Percentiles rank a stretch among this genome's conserved stretches.
Conservation (phyloP, 2,113 vertebrate genomes). For the Spilogale gracilis region DNA sequence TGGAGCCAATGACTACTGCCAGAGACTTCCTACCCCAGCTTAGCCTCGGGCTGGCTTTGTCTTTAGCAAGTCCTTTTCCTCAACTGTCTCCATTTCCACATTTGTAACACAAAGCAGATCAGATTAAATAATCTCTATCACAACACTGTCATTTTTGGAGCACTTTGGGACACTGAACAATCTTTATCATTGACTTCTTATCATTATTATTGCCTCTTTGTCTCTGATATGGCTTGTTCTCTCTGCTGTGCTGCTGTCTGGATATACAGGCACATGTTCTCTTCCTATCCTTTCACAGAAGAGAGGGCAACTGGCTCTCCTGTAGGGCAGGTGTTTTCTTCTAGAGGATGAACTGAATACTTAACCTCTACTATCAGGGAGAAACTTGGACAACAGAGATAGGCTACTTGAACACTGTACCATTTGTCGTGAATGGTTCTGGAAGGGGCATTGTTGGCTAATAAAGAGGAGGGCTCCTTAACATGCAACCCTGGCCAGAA, state of each 20-base stretch:
- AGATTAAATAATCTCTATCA: background rate
- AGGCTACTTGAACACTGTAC: background rate
- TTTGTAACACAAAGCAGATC: background rate
- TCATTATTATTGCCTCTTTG: background rate
- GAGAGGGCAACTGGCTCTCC: background rate
- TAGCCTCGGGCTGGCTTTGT: background rate
- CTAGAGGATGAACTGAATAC: background rate
- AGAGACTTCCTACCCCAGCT: background rate
- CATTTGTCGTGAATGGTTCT: background rate
- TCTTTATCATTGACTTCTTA: background rate
- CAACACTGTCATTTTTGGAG: background rate
- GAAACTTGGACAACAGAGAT: background rate
- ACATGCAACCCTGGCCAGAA: constrained; percentile 29
- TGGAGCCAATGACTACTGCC: background rate
- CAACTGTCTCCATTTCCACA: background rate
- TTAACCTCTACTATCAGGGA: background rate
- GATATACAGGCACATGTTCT: background rate
- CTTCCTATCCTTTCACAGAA: background rate
- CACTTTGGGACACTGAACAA: background rate
- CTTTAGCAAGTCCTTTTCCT: background rate
- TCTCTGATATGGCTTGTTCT: background rate
- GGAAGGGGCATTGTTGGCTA: background rate
- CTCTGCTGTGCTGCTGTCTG: background rate
- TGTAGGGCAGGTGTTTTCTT: fast-evolving
- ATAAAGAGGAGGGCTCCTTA: background rate